Evolutionary conservation across 2,113 vertebrate species (phyloP).

Genomic region (Clarias macrocephalus): DNA sequence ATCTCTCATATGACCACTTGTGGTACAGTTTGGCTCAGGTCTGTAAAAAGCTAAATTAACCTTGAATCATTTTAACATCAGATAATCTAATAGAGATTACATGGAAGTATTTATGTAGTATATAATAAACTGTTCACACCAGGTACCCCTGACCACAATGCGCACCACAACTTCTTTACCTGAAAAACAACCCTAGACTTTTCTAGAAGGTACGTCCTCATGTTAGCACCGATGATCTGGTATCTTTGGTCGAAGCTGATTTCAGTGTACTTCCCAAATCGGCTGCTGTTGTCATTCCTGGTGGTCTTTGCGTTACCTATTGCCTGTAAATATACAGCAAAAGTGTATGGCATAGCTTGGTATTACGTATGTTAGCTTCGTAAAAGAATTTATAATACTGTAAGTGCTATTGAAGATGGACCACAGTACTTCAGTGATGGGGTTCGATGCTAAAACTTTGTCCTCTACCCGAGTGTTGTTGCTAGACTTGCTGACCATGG

Average conservation of each 20-base stretch:
- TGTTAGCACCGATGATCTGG: slow-evolving; percentile 93
- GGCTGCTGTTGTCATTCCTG: slow-evolving; percentile 96
- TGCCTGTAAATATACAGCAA: slow-evolving; percentile 72
- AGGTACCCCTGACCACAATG: background rate
- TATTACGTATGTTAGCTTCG: background rate
- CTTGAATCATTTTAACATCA: background rate
- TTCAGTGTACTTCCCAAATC: slow-evolving; percentile 97
- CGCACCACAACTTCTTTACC: slow-evolving; percentile 65
- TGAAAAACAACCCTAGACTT: slow-evolving; percentile 98
- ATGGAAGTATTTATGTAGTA: background rate
- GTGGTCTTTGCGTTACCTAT: slow-evolving; percentile 97
- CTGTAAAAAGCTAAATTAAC: background rate
- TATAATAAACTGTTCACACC: background rate
- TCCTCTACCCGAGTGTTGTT: slow-evolving; percentile 87
- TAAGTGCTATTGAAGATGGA: background rate
- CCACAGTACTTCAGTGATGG: slow-evolving; percentile 86
- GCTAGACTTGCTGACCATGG: slow-evolving; percentile 92
- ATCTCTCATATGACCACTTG: background rate
- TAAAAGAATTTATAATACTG: background rate
- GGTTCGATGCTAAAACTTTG: slow-evolving; percentile 94
- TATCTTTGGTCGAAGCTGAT: slow-evolving; percentile 89
- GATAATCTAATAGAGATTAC: background rate
- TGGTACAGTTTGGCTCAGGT: background rate
- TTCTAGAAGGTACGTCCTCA: slow-evolving; percentile 96
- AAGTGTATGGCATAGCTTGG: background rate